These are phyloP conservation scores for Bradysia coprophila DNA, from an alignment of 1,140 invertebrate genomes.

Conservation along the genomic window DNA sequence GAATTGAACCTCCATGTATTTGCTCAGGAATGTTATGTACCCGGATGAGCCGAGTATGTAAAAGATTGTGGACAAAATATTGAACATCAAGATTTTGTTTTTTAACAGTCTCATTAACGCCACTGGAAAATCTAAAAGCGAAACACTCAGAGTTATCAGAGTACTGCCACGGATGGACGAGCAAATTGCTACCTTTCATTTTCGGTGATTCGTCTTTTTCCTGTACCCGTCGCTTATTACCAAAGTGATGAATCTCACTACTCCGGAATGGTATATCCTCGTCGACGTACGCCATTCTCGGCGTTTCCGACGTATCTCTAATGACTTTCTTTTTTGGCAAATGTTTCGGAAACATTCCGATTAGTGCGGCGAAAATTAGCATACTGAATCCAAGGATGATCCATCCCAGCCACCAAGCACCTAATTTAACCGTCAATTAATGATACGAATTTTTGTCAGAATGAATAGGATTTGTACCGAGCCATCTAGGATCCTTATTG, in stretches of 20 bases:
- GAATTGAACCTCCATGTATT: constrained; percentile 53
- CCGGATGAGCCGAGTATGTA: constrained; percentile 43
- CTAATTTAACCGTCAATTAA: too few species aligned
- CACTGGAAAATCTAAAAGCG: constrained; percentile 29
- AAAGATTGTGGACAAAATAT: constrained; percentile 35
- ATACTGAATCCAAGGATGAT: constrained; percentile 33
- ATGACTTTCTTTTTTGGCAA: constrained; percentile 17
- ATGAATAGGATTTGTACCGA: too few species aligned
- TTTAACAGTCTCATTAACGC: constrained; percentile 35
- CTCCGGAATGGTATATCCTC: not conserved
- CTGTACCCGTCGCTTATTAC: not conserved
- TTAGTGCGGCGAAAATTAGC: constrained; percentile 33
- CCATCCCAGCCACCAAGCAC: constrained; percentile 55
- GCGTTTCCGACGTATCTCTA: too few species aligned
- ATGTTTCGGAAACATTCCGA: constrained; percentile 36
- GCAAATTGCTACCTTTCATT: too few species aligned
- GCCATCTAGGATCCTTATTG: constrained; percentile 39
- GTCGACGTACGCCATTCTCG: too few species aligned
- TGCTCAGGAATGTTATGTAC: constrained; percentile 48
- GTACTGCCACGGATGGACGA: not conserved
- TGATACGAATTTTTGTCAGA: too few species aligned
- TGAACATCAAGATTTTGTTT: constrained; percentile 36
- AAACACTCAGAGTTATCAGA: not conserved
- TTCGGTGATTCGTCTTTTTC: too few species aligned
- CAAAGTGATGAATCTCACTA: not conserved